Conservation (phyloP, 2,113 vertebrate species). For the Lepus timidus region DNA sequence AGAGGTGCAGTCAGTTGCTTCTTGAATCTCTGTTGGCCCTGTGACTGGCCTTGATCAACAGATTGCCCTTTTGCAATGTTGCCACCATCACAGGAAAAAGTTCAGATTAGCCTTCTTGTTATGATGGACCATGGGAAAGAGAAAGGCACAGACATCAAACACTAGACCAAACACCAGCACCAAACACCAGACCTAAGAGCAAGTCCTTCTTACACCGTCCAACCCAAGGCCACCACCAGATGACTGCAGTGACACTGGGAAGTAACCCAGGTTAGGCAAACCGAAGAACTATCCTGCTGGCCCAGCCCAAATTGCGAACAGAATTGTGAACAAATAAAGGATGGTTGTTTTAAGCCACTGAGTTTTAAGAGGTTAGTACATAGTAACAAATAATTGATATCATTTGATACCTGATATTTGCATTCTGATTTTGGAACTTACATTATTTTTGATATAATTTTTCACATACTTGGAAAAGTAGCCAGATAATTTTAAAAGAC, state of each 20-base stretch:
- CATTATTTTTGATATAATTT: not conserved
- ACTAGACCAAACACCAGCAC: not conserved
- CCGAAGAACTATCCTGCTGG: not conserved
- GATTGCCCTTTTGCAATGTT: not conserved
- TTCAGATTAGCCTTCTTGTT: not conserved
- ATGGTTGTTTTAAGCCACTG: not conserved
- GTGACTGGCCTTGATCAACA: not conserved
- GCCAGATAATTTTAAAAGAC: not conserved
- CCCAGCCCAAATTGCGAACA: not conserved
- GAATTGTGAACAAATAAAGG: not conserved
- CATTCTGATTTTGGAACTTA: constrained; percentile 30
- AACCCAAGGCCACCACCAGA: not conserved
- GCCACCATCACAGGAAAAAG: not conserved
- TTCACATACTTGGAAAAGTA: not conserved
- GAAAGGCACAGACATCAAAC: not conserved
- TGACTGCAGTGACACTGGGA: not conserved
- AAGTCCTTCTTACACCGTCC: not conserved
- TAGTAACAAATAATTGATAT: not conserved
- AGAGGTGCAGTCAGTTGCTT: not conserved
- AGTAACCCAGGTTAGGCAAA: not conserved
- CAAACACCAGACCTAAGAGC: not conserved
- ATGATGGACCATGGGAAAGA: not conserved
- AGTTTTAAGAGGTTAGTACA: not conserved
- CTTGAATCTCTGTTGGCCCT: not conserved
- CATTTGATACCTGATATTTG: not conserved